These are phyloP conservation scores for Cathartes aura DNA, from an alignment of 2,113 vertebrate species.

Conservation along the genomic window DNA sequence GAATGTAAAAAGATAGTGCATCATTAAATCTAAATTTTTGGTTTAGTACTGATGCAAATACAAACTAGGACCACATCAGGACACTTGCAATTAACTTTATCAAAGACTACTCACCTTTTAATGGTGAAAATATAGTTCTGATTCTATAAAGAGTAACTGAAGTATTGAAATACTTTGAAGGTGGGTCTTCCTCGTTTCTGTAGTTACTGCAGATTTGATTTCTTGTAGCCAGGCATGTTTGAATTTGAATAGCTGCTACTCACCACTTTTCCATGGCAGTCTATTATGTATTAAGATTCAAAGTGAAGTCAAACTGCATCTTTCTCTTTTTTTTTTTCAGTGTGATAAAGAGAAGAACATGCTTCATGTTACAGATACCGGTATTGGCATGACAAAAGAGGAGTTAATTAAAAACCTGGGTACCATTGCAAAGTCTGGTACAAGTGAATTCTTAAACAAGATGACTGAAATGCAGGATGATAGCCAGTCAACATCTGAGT, in stretches of 20 bases:
- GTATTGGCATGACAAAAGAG: slow-evolving; percentile 97
- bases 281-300: neutral
- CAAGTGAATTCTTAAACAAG: slow-evolving; percentile 96
- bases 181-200: neutral
- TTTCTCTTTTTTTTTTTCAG: slow-evolving; percentile 65
- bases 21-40: neutral
- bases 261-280: neutral
- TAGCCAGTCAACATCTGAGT: slow-evolving; percentile 93
- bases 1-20: neutral
- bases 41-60: neutral
- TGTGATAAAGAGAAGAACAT: slow-evolving; percentile 99
- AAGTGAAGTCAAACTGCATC: neutral
- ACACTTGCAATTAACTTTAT: neutral
- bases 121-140: neutral
- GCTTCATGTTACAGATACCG: slow-evolving; percentile 97
- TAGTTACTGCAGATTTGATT: neutral
- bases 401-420: slow-evolving; percentile 96
- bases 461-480: slow-evolving; percentile 92
- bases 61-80: neutral
- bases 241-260: neutral
- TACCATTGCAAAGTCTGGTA: slow-evolving; percentile 98
- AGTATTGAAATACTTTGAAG: neutral
- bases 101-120: rapidly evolving
- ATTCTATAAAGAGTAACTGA: neutral
- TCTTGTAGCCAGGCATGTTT: neutral